Evolutionary conservation across 2,113 vertebrate species (phyloP).

Genomic region (Myotis yumanensis): DNA sequence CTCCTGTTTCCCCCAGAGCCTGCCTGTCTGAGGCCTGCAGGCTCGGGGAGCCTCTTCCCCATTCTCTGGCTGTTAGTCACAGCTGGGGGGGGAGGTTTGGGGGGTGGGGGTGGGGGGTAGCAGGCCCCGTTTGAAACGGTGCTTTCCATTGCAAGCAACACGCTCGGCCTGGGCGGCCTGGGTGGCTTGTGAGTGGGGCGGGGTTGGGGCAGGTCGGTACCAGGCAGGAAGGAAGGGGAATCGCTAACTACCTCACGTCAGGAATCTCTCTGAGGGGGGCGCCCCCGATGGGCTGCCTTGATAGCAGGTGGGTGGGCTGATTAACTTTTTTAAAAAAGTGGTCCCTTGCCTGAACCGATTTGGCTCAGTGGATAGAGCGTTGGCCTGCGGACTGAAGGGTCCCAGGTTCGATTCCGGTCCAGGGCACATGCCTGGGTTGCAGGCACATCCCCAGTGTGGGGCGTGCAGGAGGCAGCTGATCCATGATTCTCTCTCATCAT

Average conservation of each 20-base stretch:
- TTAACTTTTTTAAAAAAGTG: neutral
- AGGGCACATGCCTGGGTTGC: no score
- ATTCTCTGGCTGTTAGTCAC: constrained; percentile 88
- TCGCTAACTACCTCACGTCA: neutral
- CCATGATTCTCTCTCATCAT: no score
- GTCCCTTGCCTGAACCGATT: no score
- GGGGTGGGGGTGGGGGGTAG: rapidly evolving
- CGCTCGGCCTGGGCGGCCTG: constrained; percentile 54
- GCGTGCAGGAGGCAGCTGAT: no score
- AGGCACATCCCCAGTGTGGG: no score
- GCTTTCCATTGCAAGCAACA: constrained; percentile 65
- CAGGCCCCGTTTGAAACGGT: no score
- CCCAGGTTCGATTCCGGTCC: no score
- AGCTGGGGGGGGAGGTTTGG: constrained; percentile 73
- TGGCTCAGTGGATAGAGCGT: no score
- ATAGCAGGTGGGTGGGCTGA: constrained; percentile 4
- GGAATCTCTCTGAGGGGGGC: neutral
- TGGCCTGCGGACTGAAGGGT: no score
- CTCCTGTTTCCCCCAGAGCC: constrained; percentile 97
- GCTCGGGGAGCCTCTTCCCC: constrained; percentile 88
- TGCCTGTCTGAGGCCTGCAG: constrained; percentile 93
- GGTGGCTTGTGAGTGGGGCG: neutral
- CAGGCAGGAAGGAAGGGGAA: neutral
- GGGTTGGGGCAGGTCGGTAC: neutral
- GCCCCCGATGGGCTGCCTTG: neutral